A percentile compares a stretch with the other conserved stretches of the same genome.
Evolutionary conservation across 1,140 invertebrate genomes (phyloP).

Genomic region (Colletes latitarsis): DNA sequence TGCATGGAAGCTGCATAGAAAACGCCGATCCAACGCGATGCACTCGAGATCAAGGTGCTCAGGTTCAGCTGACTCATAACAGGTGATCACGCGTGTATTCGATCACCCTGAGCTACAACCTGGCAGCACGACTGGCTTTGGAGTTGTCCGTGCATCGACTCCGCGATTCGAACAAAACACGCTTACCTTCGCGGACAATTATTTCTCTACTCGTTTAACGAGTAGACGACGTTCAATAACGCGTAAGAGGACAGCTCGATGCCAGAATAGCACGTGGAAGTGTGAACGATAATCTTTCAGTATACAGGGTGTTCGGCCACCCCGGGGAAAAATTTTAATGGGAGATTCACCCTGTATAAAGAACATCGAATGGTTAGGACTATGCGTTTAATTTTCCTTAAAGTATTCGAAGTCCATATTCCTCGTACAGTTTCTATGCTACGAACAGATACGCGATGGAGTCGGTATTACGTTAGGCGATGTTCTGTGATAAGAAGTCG

Average conservation of each 20-base stretch:
- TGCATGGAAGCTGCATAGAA: conserved; percentile 33
- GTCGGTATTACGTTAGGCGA: too few relatives aligned
- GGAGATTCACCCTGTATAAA: too few relatives aligned
- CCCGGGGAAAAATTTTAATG: too few relatives aligned
- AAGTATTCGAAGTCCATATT: too few relatives aligned
- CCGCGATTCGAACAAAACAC: not conserved
- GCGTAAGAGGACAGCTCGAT: conserved; percentile 14
- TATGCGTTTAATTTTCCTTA: too few relatives aligned
- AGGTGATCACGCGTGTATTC: conserved; percentile 52
- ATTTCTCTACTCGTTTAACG: conserved; percentile 18
- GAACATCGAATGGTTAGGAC: too few relatives aligned
- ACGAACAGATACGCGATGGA: too few relatives aligned
- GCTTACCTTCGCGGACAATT: not conserved
- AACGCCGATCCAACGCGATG: conserved; percentile 32
- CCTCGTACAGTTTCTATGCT: too few relatives aligned
- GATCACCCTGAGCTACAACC: conserved; percentile 31
- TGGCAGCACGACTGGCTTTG: not conserved
- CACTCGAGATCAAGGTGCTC: conserved; percentile 26
- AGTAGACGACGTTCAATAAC: conserved; percentile 2
- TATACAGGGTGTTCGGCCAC: too few relatives aligned
- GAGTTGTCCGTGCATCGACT: conserved; percentile 15
- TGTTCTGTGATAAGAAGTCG: too few relatives aligned
- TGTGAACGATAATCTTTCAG: not conserved
- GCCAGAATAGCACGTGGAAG: conserved; percentile 9
- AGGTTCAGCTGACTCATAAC: conserved; percentile 65